Conservation (phyloP, 2,888 invertebrate genomes). For the Melanostoma scalare region DNA sequence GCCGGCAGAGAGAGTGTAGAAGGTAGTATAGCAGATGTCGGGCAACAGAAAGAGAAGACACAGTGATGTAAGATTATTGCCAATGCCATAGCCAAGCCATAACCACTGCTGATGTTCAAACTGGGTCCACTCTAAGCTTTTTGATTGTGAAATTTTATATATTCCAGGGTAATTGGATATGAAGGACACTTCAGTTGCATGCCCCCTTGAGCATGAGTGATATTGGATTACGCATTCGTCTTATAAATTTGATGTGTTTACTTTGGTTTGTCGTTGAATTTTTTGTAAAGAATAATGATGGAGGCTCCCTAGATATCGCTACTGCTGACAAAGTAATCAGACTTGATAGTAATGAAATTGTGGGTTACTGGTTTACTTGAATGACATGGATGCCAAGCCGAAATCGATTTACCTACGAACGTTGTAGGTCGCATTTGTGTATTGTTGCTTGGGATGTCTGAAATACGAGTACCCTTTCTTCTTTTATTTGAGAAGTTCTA, state of each 20-base stretch:
- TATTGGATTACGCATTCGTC: slow-evolving; percentile 23
- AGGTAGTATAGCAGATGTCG: slow-evolving; percentile 24
- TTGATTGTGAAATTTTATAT: slow-evolving; percentile 30
- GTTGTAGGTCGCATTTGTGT: no score
- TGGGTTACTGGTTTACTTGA: no score
- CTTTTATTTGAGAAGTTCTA: no score
- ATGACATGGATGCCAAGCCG: no score
- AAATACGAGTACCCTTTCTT: no score
- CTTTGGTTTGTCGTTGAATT: not conserved
- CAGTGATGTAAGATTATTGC: slow-evolving; percentile 17
- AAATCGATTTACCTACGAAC: no score
- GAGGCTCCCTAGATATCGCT: no score
- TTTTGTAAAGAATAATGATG: not conserved
- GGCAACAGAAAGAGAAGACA: slow-evolving; percentile 61
- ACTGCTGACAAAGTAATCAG: no score
- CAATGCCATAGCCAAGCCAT: slow-evolving; percentile 5
- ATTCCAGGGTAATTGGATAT: slow-evolving; percentile 43
- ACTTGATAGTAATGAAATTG: no score
- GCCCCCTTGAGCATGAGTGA: not conserved
- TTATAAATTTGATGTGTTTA: not conserved
- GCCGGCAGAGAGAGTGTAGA: slow-evolving; percentile 45
- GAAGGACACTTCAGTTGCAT: not conserved
- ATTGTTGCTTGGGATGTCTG: no score
- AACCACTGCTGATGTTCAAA: slow-evolving; percentile 5
- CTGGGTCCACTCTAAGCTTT: slow-evolving; percentile 2